Evolutionary conservation across 2,113 vertebrate species (phyloP), one percentile per base, ranked within the genome.

Genomic region (Cromileptes altivelis): DNA sequence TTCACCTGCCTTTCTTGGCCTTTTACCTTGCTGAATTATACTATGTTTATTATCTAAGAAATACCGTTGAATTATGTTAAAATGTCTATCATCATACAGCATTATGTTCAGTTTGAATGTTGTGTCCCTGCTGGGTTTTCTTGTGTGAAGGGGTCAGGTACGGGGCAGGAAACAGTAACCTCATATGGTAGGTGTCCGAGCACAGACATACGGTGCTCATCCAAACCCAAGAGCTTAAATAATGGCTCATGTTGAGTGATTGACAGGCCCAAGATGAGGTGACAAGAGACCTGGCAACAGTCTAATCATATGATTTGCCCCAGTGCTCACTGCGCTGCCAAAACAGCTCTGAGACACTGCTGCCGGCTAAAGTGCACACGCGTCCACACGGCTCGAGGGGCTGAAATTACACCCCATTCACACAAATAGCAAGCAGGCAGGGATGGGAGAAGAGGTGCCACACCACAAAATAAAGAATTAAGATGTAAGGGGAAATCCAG

Each of bases 401-500:
- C 63, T 94, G 91, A 92, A 95, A 94, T 94, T 91, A 92, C 91
- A 93, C 78, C 85, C 90, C 88, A 79, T 89, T 90, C 76, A 84
- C 91, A 80, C 89, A 90, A 90, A 93, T 89, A 94, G 91, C 75
- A 63, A 61, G 72, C 63, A 74, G 81, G 70, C 47, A 5, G 62
- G 37, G 64, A 63, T 7, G 53, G 69, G 47, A 23, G 71, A 82
- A 49, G 60, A 57, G 72, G 45, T 70, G 27, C 62, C 37, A 42
- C 82, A 75, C 52, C 21, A 73, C 42, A 65, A 65, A 83, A 72
- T n/a, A 61, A 21, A 33, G 42, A 81, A 61, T 77, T 64, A 58
- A 72, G 15, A 60, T 37, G 45, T 21, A 15, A 80, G 45, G n/a
- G 40, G 10, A 21, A 23, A 45, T 64, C 57, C 33, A 57, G 68